Conservation (phyloP, 2,888 invertebrate genomes). For the Spialia ferax region DNA sequence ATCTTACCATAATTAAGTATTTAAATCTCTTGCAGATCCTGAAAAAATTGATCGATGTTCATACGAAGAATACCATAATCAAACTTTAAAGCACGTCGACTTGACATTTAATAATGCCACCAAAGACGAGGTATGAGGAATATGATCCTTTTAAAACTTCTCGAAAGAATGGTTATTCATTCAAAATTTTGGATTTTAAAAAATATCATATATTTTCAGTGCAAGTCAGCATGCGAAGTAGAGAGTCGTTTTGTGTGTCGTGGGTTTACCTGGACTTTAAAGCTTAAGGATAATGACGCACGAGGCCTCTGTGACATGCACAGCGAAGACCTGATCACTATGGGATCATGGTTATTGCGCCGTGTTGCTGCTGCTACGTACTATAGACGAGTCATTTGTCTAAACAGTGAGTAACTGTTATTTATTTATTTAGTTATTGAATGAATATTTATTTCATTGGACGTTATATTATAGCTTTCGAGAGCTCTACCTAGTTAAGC, state of each 20-base stretch:
- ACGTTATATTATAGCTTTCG: too few relatives aligned
- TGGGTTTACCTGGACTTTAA: slow-evolving; percentile 87
- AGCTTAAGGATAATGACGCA: slow-evolving; percentile 40
- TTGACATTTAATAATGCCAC: slow-evolving; percentile 77
- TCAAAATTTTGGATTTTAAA: background rate
- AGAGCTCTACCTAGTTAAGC: too few relatives aligned
- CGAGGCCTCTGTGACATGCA: slow-evolving; percentile 86
- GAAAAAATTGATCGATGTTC: slow-evolving; percentile 89
- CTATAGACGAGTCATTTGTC: slow-evolving; percentile 93
- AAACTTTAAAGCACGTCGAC: slow-evolving; percentile 89
- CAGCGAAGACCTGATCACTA: slow-evolving; percentile 93
- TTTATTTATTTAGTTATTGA: too few relatives aligned
- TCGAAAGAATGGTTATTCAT: too few relatives aligned
- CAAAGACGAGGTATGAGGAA: slow-evolving; percentile 78
- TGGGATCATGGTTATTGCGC: slow-evolving; percentile 90
- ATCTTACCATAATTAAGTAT: too few relatives aligned
- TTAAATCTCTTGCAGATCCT: slow-evolving; percentile 65
- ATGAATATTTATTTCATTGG: too few relatives aligned
- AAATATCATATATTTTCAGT: slow-evolving; percentile 61
- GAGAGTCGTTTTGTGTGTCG: slow-evolving; percentile 90
- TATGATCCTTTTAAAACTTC: too few relatives aligned
- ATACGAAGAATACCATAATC: slow-evolving; percentile 91
- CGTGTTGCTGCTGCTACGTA: slow-evolving; percentile 88
- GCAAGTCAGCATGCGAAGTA: slow-evolving; percentile 88
- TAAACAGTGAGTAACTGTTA: slow-evolving; percentile 94